A percentile compares a stretch with the other conserved stretches of the same genome.
These are phyloP conservation scores for Nemurella pictetii DNA, from an alignment of 2,888 invertebrate genomes.

Conservation along the genomic window DNA sequence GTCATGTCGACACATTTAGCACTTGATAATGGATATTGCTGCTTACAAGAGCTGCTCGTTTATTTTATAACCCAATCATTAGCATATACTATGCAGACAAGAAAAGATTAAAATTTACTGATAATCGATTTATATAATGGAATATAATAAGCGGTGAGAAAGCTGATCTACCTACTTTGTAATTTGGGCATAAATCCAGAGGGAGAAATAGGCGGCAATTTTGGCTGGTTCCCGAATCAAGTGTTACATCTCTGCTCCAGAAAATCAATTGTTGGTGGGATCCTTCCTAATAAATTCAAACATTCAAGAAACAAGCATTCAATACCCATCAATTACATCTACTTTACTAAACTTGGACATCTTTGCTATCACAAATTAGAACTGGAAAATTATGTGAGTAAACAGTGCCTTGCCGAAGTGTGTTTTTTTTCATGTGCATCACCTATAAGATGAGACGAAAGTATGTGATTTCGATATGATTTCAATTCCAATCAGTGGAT, in stretches of 20 bases:
- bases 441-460: background rate
- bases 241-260: background rate
- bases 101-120: background rate
- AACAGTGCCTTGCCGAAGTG: slow-evolving; percentile 18
- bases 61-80: background rate
- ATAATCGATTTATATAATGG: background rate
- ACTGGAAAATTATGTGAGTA: background rate
- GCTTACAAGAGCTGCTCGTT: background rate
- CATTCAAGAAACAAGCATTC: background rate
- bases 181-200: background rate
- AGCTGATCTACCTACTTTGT: background rate
- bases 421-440: background rate
- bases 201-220: background rate
- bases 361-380: background rate
- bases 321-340: background rate
- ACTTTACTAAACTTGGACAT: background rate
- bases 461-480: slow-evolving; percentile 4
- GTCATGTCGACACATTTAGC: background rate
- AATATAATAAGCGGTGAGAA: background rate
- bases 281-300: background rate
- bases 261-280: background rate
- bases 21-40: background rate
- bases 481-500: slow-evolving; percentile 2
- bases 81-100: background rate
- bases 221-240: background rate